phyloP scores from a whole-genome alignment of 2,797 vertebrate genomes.

The Setipinna tenuifilis region DNA sequence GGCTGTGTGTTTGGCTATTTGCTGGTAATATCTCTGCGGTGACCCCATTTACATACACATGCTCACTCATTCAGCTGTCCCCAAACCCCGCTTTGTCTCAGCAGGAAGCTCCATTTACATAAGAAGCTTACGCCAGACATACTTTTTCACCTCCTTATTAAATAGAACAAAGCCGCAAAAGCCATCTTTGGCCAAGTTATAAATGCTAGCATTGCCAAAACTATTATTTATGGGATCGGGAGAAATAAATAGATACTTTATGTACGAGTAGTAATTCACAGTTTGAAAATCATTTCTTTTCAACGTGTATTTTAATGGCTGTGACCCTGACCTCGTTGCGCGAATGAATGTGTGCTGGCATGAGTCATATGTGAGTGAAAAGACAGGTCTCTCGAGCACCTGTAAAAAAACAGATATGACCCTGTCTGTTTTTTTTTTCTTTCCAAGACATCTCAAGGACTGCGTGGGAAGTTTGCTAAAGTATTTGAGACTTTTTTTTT shows the following conservation, averaged over 20 bases:
- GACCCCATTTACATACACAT: constrained; percentile 59
- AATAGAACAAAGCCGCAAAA: constrained; percentile 79
- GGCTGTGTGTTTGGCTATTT: constrained; percentile 7
- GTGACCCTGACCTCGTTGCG: constrained; percentile 11
- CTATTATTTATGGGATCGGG: constrained; percentile 58
- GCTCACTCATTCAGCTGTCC: constrained; percentile 70
- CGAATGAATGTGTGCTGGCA: constrained; percentile 46
- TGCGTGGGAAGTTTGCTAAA: constrained; percentile 51
- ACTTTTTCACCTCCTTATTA: constrained; percentile 61
- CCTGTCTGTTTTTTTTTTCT: constrained; percentile 69
- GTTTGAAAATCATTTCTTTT: constrained; percentile 20
- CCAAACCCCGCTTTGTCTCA: constrained; percentile 81
- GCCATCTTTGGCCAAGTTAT: constrained; percentile 82
- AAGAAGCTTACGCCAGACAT: constrained; percentile 81
- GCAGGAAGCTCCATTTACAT: constrained; percentile 81
- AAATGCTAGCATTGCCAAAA: constrained; percentile 76
- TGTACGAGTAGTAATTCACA: not conserved
- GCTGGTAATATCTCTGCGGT: not conserved
- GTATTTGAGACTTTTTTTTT: constrained; percentile 37
- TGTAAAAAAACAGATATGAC: constrained; percentile 62
- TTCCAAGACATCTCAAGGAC: constrained; percentile 65
- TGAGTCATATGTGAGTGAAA: constrained; percentile 56
- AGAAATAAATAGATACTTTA: constrained; percentile 32
- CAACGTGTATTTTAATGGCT: not conserved
- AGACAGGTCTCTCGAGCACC: constrained; percentile 54